Base-by-base conservation (phyloP, 1,140 invertebrate species). In the Drosophila nannoptera region DNA sequence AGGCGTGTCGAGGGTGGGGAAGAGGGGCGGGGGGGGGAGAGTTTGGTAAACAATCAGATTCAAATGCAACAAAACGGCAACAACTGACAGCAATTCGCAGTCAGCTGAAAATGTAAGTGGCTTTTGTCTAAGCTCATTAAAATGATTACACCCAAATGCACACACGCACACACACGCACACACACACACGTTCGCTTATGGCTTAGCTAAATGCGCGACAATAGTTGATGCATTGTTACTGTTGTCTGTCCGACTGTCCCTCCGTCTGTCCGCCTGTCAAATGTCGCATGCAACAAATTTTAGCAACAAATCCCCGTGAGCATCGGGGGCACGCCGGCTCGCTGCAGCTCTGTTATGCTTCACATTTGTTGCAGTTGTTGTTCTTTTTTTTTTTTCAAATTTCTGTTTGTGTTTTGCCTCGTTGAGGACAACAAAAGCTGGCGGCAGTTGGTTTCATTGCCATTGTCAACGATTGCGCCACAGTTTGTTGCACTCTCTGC, bases 381-480 rank as follows among this genome's bases (percentile, higher is more conserved):
- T 5, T 55, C n/a, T 40, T 52, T 65, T 64, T 48, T 69, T 61
- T 66, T 73, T 40, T 49, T 65, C 29, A 22, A 32, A n/a, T 50
- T n/a, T n/a, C 31, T 14, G 6, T 42, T 7, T 9, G n/a, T 22
- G 38, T 40, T 53, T 6, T 58, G 22, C 22, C 65, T 43, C 62
- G 74, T 50, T 65, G 75, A 60, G 71, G 38, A 70, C 63, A 71
- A 45, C 53, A 63, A 70, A 65, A 62, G 50, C 42, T 62, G 74
- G 76, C 68, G 63, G 77, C 65, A 70, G 69, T 73, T 73, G 58
- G 54, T 64, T 75, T 84, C 80, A 84, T 84, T 84, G 80, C 74
- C 80, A 84, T 69, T 84, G 80, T 86, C 81, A 86, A 86, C 86
- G 81, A 22, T 80, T 80, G 73, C 55, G 68, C 22, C n/a, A 16